These are phyloP conservation scores for Heliconius charithonia DNA, from an alignment of 2,888 invertebrate genomes.

Conservation along the genomic window DNA sequence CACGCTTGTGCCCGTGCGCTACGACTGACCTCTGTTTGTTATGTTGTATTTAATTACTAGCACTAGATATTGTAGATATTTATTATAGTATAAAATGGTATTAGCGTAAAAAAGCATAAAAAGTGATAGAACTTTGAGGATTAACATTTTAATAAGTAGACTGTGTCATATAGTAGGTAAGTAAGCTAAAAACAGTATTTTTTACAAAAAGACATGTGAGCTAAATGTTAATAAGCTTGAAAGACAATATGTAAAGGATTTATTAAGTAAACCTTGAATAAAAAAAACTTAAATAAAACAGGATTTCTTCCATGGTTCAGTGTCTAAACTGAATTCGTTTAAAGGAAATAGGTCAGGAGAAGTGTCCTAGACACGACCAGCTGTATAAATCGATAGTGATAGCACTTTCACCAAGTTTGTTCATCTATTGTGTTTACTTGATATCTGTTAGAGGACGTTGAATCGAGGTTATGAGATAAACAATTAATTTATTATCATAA, in stretches of 20 bases:
- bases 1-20: too few relatives aligned
- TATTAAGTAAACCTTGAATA: neutral
- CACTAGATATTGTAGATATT: neutral
- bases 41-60: neutral
- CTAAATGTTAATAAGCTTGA: conserved; percentile 1
- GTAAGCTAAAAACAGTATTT: neutral
- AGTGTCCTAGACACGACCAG: conserved; percentile 19
- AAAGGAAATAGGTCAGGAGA: conserved; percentile 19
- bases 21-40: neutral
- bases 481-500: conserved; percentile 8
- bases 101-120: too few relatives aligned
- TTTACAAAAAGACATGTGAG: neutral
- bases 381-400: conserved; percentile 28
- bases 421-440: conserved; percentile 27
- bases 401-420: conserved; percentile 29
- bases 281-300: neutral
- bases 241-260: neutral
- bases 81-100: too few relatives aligned
- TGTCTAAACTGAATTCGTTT: conserved; percentile 1
- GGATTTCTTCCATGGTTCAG: conserved; percentile 2
- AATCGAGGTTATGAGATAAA: conserved; percentile 10
- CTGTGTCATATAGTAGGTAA: neutral
- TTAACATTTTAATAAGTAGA: neutral
- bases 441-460: conserved; percentile 14
- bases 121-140: neutral